A percentile compares a stretch with the other conserved stretches of the same genome.
These are phyloP conservation scores for Eulacestoma nigropectus DNA, from an alignment of 2,113 vertebrate species.

Conservation along the genomic window DNA sequence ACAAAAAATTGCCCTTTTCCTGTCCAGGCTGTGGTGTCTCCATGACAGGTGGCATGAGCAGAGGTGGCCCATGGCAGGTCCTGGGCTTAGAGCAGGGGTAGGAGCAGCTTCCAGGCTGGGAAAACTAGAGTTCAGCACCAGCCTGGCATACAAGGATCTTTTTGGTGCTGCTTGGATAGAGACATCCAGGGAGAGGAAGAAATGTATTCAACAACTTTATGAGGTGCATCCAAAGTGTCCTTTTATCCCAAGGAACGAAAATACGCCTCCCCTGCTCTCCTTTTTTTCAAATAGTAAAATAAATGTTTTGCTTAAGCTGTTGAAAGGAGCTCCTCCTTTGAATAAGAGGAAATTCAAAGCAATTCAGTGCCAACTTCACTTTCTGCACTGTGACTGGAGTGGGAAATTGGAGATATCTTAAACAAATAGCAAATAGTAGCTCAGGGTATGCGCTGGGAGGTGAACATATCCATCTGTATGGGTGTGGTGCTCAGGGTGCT, in stretches of 20 bases:
- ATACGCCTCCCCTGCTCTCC: rapidly evolving
- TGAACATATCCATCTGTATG: background rate
- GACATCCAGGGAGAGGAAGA: background rate
- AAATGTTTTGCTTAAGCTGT: background rate
- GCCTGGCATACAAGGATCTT: background rate
- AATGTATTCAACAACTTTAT: background rate
- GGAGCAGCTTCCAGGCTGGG: background rate
- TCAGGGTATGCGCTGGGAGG: background rate
- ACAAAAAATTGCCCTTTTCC: background rate
- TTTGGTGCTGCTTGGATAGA: background rate
- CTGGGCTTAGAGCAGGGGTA: background rate
- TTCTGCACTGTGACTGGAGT: background rate
- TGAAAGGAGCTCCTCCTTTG: background rate
- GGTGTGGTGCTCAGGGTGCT: background rate
- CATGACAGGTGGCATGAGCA: background rate
- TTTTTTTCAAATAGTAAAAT: background rate
- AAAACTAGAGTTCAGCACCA: background rate
- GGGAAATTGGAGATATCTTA: background rate
- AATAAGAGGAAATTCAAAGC: background rate
- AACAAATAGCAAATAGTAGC: background rate
- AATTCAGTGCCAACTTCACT: background rate
- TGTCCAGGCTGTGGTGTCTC: background rate
- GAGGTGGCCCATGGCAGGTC: background rate
- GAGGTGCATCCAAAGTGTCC: background rate
- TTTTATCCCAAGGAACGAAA: background rate